Evolutionary conservation across 2,888 invertebrate genomes (phyloP).

Genomic region (Rapana venosa): DNA sequence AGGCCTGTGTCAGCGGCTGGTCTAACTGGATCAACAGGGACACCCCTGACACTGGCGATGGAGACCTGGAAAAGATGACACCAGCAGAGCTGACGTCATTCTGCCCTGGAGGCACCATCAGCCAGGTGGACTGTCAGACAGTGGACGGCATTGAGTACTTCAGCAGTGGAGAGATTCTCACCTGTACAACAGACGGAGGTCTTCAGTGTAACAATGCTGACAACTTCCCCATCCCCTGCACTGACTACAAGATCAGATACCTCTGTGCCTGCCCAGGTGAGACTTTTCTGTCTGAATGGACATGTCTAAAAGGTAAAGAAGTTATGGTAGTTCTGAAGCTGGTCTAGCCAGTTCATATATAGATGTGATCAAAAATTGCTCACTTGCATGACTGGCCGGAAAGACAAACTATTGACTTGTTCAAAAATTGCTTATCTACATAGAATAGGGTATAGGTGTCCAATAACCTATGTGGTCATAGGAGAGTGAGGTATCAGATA

Average conservation of each 20-base stretch:
- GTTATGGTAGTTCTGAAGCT: too few species aligned
- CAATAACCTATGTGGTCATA: too few species aligned
- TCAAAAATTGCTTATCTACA: too few species aligned
- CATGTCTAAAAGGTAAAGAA: background rate
- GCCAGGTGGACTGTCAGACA: constrained; percentile 70
- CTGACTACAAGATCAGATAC: constrained; percentile 73
- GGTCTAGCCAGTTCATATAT: too few species aligned
- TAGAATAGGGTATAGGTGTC: too few species aligned
- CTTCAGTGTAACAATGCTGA: constrained; percentile 82
- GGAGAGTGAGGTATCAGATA: too few species aligned
- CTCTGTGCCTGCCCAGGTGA: constrained; percentile 66
- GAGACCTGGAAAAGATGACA: constrained; percentile 67
- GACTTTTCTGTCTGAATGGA: constrained; percentile 82
- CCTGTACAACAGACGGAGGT: constrained; percentile 83
- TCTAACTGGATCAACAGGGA: constrained; percentile 54
- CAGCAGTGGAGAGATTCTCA: constrained; percentile 62
- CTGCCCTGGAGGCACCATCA: constrained; percentile 61
- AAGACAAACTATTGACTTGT: too few species aligned
- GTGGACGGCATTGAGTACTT: constrained; percentile 59
- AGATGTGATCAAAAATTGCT: too few species aligned
- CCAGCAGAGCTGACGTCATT: constrained; percentile 55
- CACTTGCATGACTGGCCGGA: too few species aligned
- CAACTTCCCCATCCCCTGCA: constrained; percentile 63
- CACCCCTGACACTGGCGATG: constrained; percentile 59
- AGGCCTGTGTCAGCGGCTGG: constrained; percentile 44